Percentiles rank a stretch among this genome's conserved stretches.
Conservation (phyloP, 2,113 vertebrate species). For the Gorsachius goisagi region DNA sequence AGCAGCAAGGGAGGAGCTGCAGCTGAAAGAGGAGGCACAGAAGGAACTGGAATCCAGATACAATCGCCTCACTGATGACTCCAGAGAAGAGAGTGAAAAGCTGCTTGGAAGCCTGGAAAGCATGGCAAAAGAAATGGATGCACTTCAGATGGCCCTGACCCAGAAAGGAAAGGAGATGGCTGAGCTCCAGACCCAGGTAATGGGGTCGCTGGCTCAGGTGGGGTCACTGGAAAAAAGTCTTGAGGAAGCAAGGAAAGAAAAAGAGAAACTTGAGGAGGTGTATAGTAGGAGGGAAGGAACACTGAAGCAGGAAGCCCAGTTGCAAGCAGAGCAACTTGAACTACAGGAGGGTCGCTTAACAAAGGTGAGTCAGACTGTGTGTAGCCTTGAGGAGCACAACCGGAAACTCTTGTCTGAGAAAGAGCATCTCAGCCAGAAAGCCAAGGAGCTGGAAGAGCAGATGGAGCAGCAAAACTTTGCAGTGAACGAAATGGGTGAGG, state of each 20-base stretch:
- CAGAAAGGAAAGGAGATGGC: conserved; percentile 79
- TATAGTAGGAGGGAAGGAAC: conserved; percentile 64
- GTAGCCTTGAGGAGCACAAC: conserved; percentile 78
- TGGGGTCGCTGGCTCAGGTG: conserved; percentile 71
- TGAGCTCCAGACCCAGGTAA: conserved; percentile 81
- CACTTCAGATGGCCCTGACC: conserved; percentile 75
- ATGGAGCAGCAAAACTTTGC: conserved; percentile 58
- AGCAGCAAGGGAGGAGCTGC: conserved; percentile 74
- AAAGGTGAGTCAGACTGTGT: conserved; percentile 75
- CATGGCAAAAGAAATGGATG: conserved; percentile 67
- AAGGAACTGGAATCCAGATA: conserved; percentile 72
- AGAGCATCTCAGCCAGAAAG: conserved; percentile 62
- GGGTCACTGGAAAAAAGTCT: conserved; percentile 76
- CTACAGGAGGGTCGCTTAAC: conserved; percentile 74
- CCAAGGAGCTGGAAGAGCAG: conserved; percentile 69
- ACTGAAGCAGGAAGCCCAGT: conserved; percentile 67
- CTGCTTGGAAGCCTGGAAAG: conserved; percentile 69
- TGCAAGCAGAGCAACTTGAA: conserved; percentile 71
- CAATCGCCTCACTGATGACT: conserved; percentile 39
- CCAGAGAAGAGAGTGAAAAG: conserved; percentile 67
- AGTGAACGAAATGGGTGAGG: conserved; percentile 37
- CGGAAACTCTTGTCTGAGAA: conserved; percentile 75
- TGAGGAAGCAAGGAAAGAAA: conserved; percentile 64
- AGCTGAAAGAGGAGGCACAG: conserved; percentile 72
- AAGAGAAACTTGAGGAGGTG: conserved; percentile 65